Evolutionary conservation across 2,797 vertebrate genomes (phyloP), one percentile per base, ranked within the genome.

Genomic region (Platyrinchus mystaceus): DNA sequence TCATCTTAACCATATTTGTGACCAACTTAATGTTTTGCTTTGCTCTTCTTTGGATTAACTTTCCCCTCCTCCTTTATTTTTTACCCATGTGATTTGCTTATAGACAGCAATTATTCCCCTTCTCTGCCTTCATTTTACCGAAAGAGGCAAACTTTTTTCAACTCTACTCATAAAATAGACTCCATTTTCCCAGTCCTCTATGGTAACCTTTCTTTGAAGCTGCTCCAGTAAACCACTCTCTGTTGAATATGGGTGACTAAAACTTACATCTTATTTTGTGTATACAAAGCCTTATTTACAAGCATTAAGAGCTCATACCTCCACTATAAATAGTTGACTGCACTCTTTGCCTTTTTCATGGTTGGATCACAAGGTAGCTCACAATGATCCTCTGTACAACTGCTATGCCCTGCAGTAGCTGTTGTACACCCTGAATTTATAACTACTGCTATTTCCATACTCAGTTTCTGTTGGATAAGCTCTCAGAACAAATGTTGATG

Each of bases 221-320:
- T 83, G 71, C 41, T 84, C 78, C 90, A 94, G 78, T 80, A 94
- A 95, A 95, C 75, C 52, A 74, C 56, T 43, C 60, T 92, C 37
- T 49, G 59, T 79, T 89, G 84, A 87, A 62, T 60, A 92, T 21
- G 56, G 34, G 90, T 84, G 90, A 95, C 86, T 90, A 74, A 63
- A 93, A 95, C 91, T 93, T 95, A 59, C 55, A 93, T 94, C 88
- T 93, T 96, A 94, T 96, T 96, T 96, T 92, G 86, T 95, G 62
- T 94, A 95, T 71, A 93, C 93, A 95, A 84, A 95, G 86, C 37
- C 81, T 95, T 93, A 93, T 95, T 96, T 95, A 94, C 77, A 89
- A 89, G 84, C 49, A 75, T 77, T 92, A 90, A 95, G 81, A 68
- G 81, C 89, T 95, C 71, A 67, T 82, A 43, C 64, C 80, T 90